These are phyloP conservation scores for Atrina japonica DNA, from an alignment of 2,888 invertebrate species.

Conservation along the genomic window DNA sequence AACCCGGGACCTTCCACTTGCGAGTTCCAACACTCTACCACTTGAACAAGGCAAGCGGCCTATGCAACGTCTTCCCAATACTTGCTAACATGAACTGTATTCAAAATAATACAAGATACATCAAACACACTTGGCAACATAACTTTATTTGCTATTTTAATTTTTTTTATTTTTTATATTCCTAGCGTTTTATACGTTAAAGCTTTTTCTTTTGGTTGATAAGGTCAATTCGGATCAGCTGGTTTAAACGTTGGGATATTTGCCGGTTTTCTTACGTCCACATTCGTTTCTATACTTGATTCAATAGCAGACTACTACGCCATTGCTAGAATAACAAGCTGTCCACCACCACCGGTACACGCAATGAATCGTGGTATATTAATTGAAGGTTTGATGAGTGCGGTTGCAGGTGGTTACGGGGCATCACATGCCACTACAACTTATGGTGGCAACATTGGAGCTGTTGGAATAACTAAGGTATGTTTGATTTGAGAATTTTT, in stretches of 20 bases:
- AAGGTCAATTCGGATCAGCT: conserved; percentile 71
- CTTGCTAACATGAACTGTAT: too few species aligned
- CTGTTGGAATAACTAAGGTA: conserved; percentile 91
- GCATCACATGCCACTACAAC: conserved; percentile 93
- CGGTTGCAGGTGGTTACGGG: conserved; percentile 91
- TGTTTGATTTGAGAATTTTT: too few species aligned
- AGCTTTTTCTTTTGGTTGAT: too few species aligned
- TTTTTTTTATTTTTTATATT: too few species aligned
- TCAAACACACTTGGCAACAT: too few species aligned
- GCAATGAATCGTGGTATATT: conserved; percentile 90
- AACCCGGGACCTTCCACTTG: too few species aligned
- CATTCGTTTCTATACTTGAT: conserved; percentile 69
- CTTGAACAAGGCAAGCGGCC: too few species aligned
- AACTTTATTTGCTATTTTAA: too few species aligned
- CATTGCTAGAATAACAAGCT: conserved; percentile 86
- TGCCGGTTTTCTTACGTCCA: conserved; percentile 62
- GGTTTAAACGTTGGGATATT: conserved; percentile 61
- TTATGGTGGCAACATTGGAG: conserved; percentile 93
- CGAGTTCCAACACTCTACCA: too few species aligned
- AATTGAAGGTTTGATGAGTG: conserved; percentile 88
- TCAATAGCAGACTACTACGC: conserved; percentile 92
- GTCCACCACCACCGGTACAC: conserved; percentile 90
- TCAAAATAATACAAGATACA: too few species aligned
- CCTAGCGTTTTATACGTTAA: too few species aligned
- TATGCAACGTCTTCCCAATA: too few species aligned